Percentiles rank a stretch among this genome's conserved stretches.
Evolutionary conservation across 1,140 invertebrate genomes (phyloP).

Genomic region (Hyles vespertilio): DNA sequence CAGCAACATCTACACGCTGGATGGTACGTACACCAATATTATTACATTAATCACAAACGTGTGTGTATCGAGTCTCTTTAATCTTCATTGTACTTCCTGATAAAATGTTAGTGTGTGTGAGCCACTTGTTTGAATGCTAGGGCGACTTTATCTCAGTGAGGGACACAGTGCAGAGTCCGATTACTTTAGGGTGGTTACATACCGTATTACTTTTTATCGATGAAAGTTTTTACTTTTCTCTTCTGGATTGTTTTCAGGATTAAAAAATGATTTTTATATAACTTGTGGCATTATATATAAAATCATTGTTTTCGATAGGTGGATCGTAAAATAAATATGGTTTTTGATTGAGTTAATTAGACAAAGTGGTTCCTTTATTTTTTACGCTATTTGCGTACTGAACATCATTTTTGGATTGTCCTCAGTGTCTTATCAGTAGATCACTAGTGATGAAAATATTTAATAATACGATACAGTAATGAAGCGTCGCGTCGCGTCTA

Average conservation of each 20-base stretch:
- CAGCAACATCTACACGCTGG: constrained; percentile 43
- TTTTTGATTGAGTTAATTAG: too few species aligned
- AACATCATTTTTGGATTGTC: too few species aligned
- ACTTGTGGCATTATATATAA: too few species aligned
- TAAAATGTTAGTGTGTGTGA: constrained; percentile 61
- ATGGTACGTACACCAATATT: constrained; percentile 53
- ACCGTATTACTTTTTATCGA: constrained; percentile 25
- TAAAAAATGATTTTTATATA: too few species aligned
- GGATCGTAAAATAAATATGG: too few species aligned
- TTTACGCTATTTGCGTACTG: too few species aligned
- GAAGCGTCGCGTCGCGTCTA: not conserved
- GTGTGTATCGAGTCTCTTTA: constrained; percentile 68
- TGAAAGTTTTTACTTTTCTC: not conserved
- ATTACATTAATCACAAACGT: constrained; percentile 61
- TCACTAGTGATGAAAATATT: too few species aligned
- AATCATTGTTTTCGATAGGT: too few species aligned
- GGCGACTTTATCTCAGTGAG: constrained; percentile 71
- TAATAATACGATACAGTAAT: not conserved
- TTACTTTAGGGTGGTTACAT: constrained; percentile 42
- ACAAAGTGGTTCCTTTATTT: too few species aligned
- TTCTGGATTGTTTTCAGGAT: too few species aligned
- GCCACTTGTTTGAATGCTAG: constrained; percentile 74
- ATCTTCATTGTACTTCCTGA: constrained; percentile 75
- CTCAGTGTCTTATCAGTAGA: too few species aligned
- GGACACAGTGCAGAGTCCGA: constrained; percentile 72